phyloP scores from a whole-genome alignment of 2,797 vertebrate genomes.

The Acridotheres tristis region DNA sequence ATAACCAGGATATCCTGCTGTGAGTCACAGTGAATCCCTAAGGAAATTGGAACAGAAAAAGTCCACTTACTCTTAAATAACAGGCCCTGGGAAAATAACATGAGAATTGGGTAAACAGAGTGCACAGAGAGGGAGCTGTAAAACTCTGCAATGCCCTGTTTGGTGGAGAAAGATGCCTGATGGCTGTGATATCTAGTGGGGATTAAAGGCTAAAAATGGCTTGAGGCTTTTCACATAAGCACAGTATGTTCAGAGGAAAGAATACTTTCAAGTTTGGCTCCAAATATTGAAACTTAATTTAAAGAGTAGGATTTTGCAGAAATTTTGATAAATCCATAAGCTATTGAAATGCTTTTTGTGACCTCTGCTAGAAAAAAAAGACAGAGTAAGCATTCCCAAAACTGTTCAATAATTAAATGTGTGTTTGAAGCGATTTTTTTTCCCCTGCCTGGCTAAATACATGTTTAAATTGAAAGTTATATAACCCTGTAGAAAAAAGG shows the following conservation, averaged over 20 bases:
- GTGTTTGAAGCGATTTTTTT: neutral
- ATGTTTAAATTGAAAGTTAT: constrained; percentile 37
- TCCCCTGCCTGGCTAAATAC: neutral
- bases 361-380: neutral
- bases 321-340: constrained; percentile 13
- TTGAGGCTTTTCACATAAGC: constrained; percentile 51
- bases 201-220: constrained; percentile 73
- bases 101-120: neutral
- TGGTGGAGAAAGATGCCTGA: constrained; percentile 1
- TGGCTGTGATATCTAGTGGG: constrained; percentile 55
- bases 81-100: neutral
- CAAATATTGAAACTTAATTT: constrained; percentile 56
- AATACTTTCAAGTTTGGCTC: constrained; percentile 55
- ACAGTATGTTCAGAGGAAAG: constrained; percentile 21
- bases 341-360: constrained; percentile 10
- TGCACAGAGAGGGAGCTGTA: constrained; percentile 11
- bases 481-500: constrained; percentile 19
- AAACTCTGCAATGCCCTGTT: constrained; percentile 30
- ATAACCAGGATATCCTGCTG: neutral
- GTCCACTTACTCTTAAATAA: neutral
- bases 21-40: neutral
- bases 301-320: constrained; percentile 28
- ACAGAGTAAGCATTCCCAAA: neutral
- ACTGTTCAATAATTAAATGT: constrained; percentile 18
- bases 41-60: neutral